Evolutionary conservation across 2,888 invertebrate genomes (phyloP), one percentile per base, ranked within the genome.

Genomic region (Cerceris ruficornis): DNA sequence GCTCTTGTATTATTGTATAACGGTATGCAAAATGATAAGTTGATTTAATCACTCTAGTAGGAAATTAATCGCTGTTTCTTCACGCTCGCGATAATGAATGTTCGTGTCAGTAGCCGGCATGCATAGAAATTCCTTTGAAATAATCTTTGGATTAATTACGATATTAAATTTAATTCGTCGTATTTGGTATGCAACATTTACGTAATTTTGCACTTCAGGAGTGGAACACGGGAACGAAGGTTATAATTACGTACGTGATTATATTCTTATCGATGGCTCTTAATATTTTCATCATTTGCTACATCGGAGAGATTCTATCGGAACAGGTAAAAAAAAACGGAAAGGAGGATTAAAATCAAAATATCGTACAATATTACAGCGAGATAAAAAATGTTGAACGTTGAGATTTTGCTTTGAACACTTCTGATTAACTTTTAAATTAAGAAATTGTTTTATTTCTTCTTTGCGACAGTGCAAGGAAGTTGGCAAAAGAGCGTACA

Each of bases 1-100:
- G 13, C 82, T 91, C 7, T 90, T 89, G 70, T 91, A 90, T 82
- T 90, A 89, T 66, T 83, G 87, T 65, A 87, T 91, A 42, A 84
- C 81, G 88, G 91, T 90, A 88, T 39, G 75, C 17, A 54, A 28
- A 69, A 70, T 11, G 57, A 61, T 54, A 66, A 41, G 50, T 69
- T 46, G 8, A 69, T 57, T n/a, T 58, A 61, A 46, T 28, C 64
- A 57, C 61, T 39, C 43, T n/a, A 15, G 42, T 52, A 7, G 11
- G 54, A 13, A 61, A 15, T 28, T 14, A 41, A 17, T 55, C 15
- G 7, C 15, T 59, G 52, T 50, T 4, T 6, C 15, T 11, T 46
- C 17, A n/a, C 15, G 17, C 14, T 13, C 11, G 15, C 2, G 9
- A 52, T 7, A 57, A 15, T 28, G 28, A 17, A 57, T 7, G 13